Conservation (phyloP, 2,797 vertebrate species). For the Sebastes vulpes region DNA sequence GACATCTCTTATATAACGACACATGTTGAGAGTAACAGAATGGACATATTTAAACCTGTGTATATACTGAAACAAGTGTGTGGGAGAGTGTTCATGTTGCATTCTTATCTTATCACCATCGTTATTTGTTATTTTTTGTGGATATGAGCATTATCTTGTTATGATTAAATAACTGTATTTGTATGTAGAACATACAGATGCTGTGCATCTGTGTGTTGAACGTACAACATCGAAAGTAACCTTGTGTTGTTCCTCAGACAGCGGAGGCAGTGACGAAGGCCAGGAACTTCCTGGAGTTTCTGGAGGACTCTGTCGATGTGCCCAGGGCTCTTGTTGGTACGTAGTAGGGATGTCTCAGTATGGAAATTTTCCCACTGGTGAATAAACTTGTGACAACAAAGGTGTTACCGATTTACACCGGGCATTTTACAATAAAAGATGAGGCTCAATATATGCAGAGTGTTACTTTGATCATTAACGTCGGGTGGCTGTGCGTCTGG, state of each 20-base stretch:
- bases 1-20: too few relatives aligned
- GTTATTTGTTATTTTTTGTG: not conserved
- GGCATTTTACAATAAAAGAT: too few relatives aligned
- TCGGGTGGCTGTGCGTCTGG: too few relatives aligned
- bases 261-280: constrained; percentile 96
- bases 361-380: too few relatives aligned
- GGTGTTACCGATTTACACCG: too few relatives aligned
- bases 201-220: not conserved
- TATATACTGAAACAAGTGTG: not conserved
- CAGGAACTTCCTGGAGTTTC: constrained; percentile 94
- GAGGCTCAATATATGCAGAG: too few relatives aligned
- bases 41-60: not conserved
- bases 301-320: constrained; percentile 98
- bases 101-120: not conserved
- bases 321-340: constrained; percentile 97
- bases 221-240: not conserved
- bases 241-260: constrained; percentile 81
- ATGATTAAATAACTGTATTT: not conserved
- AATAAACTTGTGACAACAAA: too few relatives aligned
- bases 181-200: not conserved
- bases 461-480: too few relatives aligned
- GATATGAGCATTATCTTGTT: not conserved
- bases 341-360: constrained; percentile 41
- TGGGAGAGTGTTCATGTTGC: not conserved
- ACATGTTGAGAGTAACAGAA: not conserved